phyloP scores from a whole-genome alignment of 2,797 vertebrate genomes.

The Australoheros facetus region DNA sequence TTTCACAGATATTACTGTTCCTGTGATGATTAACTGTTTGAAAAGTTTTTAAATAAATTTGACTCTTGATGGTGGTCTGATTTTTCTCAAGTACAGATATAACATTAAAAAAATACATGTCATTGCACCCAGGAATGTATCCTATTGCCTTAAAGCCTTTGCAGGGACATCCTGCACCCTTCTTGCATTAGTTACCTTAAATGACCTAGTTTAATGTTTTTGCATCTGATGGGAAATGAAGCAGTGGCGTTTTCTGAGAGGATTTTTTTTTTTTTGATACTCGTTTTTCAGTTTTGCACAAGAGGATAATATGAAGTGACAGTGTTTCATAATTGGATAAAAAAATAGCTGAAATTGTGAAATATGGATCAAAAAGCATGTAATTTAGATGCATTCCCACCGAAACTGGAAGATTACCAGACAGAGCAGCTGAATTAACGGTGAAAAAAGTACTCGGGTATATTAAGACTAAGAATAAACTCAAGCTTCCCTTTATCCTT shows the following conservation, averaged over 20 bases:
- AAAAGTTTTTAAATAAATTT: constrained; percentile 26
- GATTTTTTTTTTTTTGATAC: background rate
- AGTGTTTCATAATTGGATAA: too few species aligned
- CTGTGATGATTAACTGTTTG: constrained; percentile 4
- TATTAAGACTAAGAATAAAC: background rate
- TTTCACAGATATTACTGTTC: background rate
- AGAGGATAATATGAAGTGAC: background rate
- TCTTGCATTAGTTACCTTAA: background rate
- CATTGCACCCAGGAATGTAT: background rate
- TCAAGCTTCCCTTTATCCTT: background rate
- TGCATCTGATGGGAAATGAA: background rate
- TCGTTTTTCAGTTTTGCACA: background rate
- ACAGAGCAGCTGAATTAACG: too few species aligned
- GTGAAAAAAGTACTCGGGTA: too few species aligned
- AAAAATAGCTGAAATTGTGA: too few species aligned
- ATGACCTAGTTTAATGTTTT: background rate
- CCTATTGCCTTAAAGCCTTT: background rate
- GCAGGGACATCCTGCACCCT: background rate
- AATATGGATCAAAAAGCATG: too few species aligned
- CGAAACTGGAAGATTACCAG: too few species aligned
- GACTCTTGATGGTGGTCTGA: background rate
- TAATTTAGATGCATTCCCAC: too few species aligned
- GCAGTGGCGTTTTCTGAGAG: background rate
- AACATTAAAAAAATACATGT: background rate
- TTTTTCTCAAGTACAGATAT: background rate